Evolutionary conservation across 2,888 invertebrate species (phyloP).

Genomic region (Himalopsyche anomala): DNA sequence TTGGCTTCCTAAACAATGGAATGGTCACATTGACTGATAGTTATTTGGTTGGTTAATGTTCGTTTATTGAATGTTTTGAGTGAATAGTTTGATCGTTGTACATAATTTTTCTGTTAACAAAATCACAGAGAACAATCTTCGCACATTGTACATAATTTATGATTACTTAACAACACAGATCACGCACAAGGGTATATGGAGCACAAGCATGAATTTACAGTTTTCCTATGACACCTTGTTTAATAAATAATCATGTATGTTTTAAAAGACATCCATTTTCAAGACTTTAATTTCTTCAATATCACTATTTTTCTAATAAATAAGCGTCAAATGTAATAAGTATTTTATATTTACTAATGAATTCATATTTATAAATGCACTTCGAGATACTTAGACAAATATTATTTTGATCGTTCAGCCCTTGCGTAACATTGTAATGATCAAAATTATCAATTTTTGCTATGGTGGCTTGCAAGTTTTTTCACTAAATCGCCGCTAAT

Average conservation of each 20-base stretch:
- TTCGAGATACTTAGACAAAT: too few species aligned
- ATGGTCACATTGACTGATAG: constrained; percentile 44
- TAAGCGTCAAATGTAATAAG: too few species aligned
- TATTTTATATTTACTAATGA: too few species aligned
- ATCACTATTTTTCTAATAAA: too few species aligned
- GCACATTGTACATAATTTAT: constrained; percentile 17
- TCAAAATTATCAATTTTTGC: too few species aligned
- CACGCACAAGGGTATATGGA: not conserved
- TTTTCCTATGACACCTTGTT: not conserved
- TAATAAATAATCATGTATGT: not conserved
- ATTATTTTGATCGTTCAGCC: too few species aligned
- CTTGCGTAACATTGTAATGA: too few species aligned
- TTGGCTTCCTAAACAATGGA: constrained; percentile 54
- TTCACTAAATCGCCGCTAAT: too few species aligned
- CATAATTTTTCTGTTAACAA: not conserved
- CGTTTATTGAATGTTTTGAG: constrained; percentile 42
- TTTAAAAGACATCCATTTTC: not conserved
- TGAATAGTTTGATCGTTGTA: constrained; percentile 36
- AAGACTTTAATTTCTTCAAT: too few species aligned
- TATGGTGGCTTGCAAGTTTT: too few species aligned
- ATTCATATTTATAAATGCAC: too few species aligned
- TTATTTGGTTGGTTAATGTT: constrained; percentile 44
- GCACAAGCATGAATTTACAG: constrained; percentile 26
- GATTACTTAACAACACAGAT: not conserved
- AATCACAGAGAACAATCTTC: not conserved